Evolutionary conservation across 2,888 invertebrate species (phyloP).

Genomic region (Catocala fraxini): DNA sequence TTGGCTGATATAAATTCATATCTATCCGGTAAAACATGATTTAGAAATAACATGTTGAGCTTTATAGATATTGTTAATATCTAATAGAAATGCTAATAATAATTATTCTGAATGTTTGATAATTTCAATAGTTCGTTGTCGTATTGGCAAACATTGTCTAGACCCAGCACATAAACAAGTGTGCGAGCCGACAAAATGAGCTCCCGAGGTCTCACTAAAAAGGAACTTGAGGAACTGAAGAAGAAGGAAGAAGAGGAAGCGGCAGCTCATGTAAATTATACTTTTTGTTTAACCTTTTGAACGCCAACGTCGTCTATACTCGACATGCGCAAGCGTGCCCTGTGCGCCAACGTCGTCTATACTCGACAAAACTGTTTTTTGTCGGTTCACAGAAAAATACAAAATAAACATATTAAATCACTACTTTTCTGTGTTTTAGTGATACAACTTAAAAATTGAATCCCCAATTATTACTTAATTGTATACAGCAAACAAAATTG

Average conservation of each 20-base stretch:
- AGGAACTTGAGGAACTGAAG: conserved; percentile 94
- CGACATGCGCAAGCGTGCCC: too few relatives aligned
- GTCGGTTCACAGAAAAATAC: too few relatives aligned
- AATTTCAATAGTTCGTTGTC: conserved; percentile 3
- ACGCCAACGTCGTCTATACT: too few relatives aligned
- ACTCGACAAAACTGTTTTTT: too few relatives aligned
- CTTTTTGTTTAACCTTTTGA: too few relatives aligned
- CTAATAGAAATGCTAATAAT: not conserved
- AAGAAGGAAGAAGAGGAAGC: conserved; percentile 96
- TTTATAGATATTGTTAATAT: not conserved
- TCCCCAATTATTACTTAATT: too few relatives aligned
- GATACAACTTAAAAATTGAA: too few relatives aligned
- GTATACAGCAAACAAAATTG: too few relatives aligned
- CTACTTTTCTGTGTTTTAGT: too few relatives aligned
- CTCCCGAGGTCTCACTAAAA: conserved; percentile 91
- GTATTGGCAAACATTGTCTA: not conserved
- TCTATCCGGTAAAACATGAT: not conserved
- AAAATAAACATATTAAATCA: too few relatives aligned
- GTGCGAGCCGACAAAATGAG: conserved; percentile 84
- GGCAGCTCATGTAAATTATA: conserved; percentile 92
- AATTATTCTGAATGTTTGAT: conserved; percentile 6
- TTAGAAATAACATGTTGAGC: not conserved
- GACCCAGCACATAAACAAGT: not conserved
- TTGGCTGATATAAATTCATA: too few relatives aligned
- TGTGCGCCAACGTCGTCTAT: too few relatives aligned